Evolutionary conservation across 2,797 vertebrate genomes (phyloP).

Genomic region (Notamacropus eugenii): DNA sequence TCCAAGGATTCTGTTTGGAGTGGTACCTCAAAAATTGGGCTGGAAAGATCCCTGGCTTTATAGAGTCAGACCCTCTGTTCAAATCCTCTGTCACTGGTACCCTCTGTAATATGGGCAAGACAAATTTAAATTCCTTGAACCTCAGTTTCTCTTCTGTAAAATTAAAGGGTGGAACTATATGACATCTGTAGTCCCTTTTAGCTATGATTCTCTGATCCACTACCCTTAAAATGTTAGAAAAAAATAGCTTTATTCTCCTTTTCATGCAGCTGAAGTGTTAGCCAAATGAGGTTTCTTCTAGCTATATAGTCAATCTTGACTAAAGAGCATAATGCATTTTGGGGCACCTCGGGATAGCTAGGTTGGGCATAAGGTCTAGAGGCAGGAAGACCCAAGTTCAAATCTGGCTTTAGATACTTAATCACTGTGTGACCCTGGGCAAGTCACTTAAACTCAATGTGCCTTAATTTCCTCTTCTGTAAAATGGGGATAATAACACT

Average conservation of each 20-base stretch:
- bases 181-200: background rate
- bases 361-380: background rate
- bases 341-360: background rate
- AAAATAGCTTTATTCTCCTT: constrained; percentile 1
- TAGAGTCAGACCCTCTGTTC: background rate
- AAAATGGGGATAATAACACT: background rate
- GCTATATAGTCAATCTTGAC: background rate
- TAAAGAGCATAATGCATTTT: background rate
- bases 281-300: background rate
- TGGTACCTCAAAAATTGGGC: background rate
- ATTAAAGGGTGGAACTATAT: background rate
- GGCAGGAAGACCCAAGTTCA: background rate
- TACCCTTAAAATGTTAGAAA: constrained; percentile 10
- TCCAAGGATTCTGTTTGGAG: background rate
- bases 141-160: background rate
- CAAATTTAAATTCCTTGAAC: background rate
- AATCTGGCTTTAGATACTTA: background rate
- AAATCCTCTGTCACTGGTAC: constrained; percentile 6
- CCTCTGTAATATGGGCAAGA: background rate
- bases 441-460: background rate
- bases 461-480: background rate
- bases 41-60: constrained; percentile 30
- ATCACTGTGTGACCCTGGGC: background rate
- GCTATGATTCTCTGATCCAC: background rate
- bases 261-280: background rate